phyloP scores from a whole-genome alignment of 2,113 vertebrate species.

The Lophochroa leadbeateri region DNA sequence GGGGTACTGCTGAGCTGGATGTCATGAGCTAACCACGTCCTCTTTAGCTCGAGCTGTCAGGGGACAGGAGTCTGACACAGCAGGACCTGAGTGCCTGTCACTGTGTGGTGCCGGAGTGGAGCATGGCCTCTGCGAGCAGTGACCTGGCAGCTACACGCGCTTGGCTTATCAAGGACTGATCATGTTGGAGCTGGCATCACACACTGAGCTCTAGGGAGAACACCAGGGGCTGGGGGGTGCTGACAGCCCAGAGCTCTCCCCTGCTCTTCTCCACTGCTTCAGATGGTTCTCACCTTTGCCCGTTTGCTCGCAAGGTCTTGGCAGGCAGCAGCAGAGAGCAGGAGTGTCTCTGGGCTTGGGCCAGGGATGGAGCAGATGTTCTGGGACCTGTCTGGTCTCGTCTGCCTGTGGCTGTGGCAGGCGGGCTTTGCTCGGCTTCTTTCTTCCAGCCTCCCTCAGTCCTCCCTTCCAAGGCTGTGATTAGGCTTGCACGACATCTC shows the following conservation, averaged over 20 bases:
- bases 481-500: fast-evolving
- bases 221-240: neutral
- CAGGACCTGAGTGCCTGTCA: neutral
- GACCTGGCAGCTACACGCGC: neutral
- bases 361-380: constrained; percentile 22
- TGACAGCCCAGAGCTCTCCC: neutral
- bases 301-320: neutral
- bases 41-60: fast-evolving
- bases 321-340: neutral
- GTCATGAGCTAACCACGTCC: neutral
- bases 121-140: neutral
- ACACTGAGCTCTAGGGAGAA: neutral
- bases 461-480: neutral
- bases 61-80: neutral
- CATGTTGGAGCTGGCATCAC: fast-evolving
- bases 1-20: neutral
- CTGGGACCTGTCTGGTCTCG: constrained; percentile 1
- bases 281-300: neutral
- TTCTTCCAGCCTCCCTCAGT: neutral
- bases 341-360: neutral
- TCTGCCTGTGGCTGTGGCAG: neutral
- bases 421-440: neutral
- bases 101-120: fast-evolving
- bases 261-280: neutral
- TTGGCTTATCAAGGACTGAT: neutral